phyloP scores from a whole-genome alignment of 1,140 invertebrate genomes.

The Orussus abietinus region DNA sequence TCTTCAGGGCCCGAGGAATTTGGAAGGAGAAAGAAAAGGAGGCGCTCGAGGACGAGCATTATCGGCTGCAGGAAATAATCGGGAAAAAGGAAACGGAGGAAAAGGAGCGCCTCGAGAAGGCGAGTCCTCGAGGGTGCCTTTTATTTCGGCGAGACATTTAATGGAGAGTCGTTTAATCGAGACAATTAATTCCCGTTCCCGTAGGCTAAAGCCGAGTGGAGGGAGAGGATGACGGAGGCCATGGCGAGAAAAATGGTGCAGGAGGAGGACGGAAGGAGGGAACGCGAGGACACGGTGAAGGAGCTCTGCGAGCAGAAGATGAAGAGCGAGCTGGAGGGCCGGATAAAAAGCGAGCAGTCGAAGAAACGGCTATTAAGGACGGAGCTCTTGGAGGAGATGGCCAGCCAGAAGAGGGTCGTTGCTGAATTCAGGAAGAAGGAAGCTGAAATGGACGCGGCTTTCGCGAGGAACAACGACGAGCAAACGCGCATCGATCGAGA shows the following conservation, averaged over 20 bases:
- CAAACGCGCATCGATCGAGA: constrained; percentile 9
- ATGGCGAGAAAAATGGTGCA: constrained; percentile 8
- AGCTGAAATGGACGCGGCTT: constrained; percentile 6
- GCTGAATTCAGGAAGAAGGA: constrained; percentile 1
- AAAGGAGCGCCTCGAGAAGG: background rate
- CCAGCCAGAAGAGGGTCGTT: constrained; percentile 9
- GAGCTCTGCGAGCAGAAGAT: constrained; percentile 5
- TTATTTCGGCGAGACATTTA: background rate
- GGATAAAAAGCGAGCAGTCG: background rate
- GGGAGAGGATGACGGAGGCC: constrained; percentile 7
- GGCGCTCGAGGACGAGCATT: constrained; percentile 3
- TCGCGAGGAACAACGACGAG: constrained; percentile 7
- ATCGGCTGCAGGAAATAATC: constrained; percentile 8
- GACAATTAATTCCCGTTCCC: too few relatives aligned
- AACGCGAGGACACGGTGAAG: constrained; percentile 8
- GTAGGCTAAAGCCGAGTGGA: too few relatives aligned
- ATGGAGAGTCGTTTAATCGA: too few relatives aligned
- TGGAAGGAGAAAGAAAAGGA: constrained; percentile 8
- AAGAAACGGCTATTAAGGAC: constrained; percentile 6
- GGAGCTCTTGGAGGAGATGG: constrained; percentile 9
- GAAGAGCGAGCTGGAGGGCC: constrained; percentile 10
- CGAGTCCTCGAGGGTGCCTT: background rate
- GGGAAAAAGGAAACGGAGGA: background rate
- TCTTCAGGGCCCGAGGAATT: constrained; percentile 7
- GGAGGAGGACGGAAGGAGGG: constrained; percentile 2